These are phyloP conservation scores for Eulacestoma nigropectus DNA, from an alignment of 2,113 vertebrate genomes.

Conservation along the genomic window DNA sequence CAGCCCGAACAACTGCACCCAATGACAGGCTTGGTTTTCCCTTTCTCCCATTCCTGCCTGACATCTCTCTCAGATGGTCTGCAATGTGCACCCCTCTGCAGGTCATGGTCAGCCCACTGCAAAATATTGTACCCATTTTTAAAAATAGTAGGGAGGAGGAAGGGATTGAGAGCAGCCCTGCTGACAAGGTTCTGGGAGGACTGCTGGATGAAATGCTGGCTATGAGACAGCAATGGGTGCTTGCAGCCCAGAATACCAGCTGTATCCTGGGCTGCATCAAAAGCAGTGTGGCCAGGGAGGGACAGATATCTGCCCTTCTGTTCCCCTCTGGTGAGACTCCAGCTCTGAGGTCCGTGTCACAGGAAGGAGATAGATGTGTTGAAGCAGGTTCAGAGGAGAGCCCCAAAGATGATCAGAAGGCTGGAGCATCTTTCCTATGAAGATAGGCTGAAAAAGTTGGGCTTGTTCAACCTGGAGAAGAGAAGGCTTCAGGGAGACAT, in stretches of 20 bases:
- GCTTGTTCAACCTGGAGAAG: background rate
- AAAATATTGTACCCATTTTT: background rate
- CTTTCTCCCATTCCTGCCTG: background rate
- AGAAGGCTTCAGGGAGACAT: background rate
- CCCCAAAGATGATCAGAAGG: background rate
- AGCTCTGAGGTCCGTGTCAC: background rate
- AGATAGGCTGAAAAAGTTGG: background rate
- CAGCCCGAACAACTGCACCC: background rate
- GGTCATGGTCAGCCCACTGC: background rate
- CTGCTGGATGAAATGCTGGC: background rate
- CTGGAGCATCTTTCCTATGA: background rate
- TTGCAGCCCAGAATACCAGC: background rate
- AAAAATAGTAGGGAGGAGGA: background rate
- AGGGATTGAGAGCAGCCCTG: background rate
- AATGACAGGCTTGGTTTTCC: background rate
- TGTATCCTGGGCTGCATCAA: background rate
- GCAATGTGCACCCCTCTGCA: background rate
- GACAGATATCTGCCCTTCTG: background rate
- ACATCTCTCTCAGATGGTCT: background rate
- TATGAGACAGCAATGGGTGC: background rate
- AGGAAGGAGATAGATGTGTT: background rate
- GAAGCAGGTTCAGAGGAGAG: background rate
- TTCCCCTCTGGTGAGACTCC: background rate
- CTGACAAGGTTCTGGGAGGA: background rate
- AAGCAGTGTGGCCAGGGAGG: background rate